Percentiles rank a stretch among this genome's conserved stretches.
Evolutionary conservation across 2,888 invertebrate genomes (phyloP).

Genomic region (Callimorpha dominula): DNA sequence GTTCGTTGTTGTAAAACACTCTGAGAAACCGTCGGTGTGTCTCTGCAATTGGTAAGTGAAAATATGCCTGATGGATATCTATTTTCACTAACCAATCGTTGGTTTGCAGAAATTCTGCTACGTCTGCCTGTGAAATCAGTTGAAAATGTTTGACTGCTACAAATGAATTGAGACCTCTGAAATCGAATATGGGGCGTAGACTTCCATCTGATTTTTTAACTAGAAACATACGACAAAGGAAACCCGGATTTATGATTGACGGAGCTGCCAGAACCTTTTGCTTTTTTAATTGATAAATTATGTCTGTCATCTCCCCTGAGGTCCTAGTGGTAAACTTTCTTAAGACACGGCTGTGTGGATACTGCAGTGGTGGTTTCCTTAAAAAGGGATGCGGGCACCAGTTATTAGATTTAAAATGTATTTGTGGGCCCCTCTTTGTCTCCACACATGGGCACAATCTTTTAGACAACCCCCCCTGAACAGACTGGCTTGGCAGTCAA

Average conservation of each 20-base stretch:
- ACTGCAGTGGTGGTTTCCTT: conserved; percentile 3
- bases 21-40: no score
- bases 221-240: conserved; percentile 8
- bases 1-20: no score
- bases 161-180: conserved; percentile 10
- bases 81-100: no score
- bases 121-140: no score
- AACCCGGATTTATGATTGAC: neutral
- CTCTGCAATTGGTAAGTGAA: no score
- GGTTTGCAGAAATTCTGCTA: no score
- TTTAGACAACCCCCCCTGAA: neutral
- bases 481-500: neutral
- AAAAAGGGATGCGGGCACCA: neutral
- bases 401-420: neutral
- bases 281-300: neutral
- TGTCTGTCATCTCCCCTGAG: neutral
- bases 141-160: no score
- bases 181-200: conserved; percentile 43
- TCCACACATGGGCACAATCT: neutral
- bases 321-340: neutral
- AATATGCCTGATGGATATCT: no score
- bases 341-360: neutral
- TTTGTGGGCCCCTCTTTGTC: neutral
- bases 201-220: conserved; percentile 38
- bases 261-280: neutral